These are phyloP conservation scores for Empis livida DNA, from an alignment of 2,888 invertebrate genomes.

Conservation along the genomic window DNA sequence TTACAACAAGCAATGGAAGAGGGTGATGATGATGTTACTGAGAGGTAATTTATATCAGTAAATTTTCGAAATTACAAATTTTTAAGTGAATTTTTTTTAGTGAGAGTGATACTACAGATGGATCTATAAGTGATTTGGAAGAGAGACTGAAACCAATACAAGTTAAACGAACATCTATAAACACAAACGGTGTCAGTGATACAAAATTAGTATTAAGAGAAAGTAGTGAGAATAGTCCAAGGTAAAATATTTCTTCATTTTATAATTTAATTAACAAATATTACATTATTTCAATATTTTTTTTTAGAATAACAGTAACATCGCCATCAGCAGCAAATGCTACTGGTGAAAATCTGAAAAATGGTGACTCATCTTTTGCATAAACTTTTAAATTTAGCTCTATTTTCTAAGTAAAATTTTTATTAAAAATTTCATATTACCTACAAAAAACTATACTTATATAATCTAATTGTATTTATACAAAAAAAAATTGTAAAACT, in stretches of 20 bases:
- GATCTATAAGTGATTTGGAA: constrained; percentile 32
- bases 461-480: background rate
- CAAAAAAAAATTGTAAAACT: background rate
- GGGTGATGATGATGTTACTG: constrained; percentile 49
- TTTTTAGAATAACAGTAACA: constrained; percentile 36
- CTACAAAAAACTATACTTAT: too few species aligned
- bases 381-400: constrained; percentile 9
- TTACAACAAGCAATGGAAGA: constrained; percentile 87
- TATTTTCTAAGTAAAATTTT: background rate
- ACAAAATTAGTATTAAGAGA: constrained; percentile 13
- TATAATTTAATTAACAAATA: too few species aligned
- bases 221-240: constrained; percentile 29
- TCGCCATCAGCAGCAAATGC: constrained; percentile 29
- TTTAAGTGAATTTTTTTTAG: constrained; percentile 2
- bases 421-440: background rate
- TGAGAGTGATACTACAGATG: constrained; percentile 19
- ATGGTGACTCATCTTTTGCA: constrained; percentile 22
- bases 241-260: constrained; percentile 19
- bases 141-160: constrained; percentile 31
- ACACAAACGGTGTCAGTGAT: constrained; percentile 12
- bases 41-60: constrained; percentile 23
- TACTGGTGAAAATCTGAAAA: constrained; percentile 18
- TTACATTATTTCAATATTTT: constrained; percentile 22
- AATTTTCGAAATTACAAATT: background rate
- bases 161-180: constrained; percentile 23